A percentile compares a stretch with the other conserved stretches of the same genome.
These are phyloP conservation scores for Phyllotreta striolata DNA, from an alignment of 2,888 invertebrate genomes.

Conservation along the genomic window DNA sequence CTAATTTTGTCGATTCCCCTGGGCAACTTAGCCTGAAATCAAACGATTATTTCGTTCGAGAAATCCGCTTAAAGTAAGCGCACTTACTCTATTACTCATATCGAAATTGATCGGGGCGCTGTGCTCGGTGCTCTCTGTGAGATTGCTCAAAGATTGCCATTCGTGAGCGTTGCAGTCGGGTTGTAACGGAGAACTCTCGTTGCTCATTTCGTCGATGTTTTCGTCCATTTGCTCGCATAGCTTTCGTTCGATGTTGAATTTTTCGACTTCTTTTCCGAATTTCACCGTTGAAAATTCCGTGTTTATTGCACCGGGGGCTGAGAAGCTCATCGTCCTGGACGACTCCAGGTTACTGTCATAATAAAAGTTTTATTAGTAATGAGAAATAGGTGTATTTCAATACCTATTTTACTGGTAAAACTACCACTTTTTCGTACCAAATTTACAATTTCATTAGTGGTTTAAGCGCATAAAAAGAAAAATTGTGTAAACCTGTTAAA, in stretches of 20 bases:
- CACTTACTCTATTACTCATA: constrained; percentile 83
- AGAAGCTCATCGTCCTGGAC: constrained; percentile 79
- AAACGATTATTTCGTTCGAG: neutral
- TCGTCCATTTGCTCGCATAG: constrained; percentile 53
- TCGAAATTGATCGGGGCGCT: constrained; percentile 92
- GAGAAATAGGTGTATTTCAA: neutral
- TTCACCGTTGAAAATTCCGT: constrained; percentile 76
- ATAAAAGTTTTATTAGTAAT: neutral
- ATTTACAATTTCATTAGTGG: no score
- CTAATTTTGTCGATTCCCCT: constrained; percentile 96
- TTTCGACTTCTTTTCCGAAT: constrained; percentile 68
- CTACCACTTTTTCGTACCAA: no score
- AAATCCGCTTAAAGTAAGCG: no score
- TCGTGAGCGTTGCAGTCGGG: constrained; percentile 67
- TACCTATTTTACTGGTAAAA: no score
- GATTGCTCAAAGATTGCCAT: constrained; percentile 83
- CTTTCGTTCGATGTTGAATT: constrained; percentile 54
- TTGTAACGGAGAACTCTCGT: constrained; percentile 59
- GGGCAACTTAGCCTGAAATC: constrained; percentile 85
- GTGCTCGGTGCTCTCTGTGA: constrained; percentile 90
- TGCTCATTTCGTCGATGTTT: constrained; percentile 56
- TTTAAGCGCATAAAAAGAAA: no score
- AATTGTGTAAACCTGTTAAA: no score
- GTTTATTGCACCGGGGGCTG: constrained; percentile 88
- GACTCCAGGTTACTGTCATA: constrained; percentile 70